Conservation (phyloP, 2,888 invertebrate species). For the Omphaloscelis lunosa region DNA sequence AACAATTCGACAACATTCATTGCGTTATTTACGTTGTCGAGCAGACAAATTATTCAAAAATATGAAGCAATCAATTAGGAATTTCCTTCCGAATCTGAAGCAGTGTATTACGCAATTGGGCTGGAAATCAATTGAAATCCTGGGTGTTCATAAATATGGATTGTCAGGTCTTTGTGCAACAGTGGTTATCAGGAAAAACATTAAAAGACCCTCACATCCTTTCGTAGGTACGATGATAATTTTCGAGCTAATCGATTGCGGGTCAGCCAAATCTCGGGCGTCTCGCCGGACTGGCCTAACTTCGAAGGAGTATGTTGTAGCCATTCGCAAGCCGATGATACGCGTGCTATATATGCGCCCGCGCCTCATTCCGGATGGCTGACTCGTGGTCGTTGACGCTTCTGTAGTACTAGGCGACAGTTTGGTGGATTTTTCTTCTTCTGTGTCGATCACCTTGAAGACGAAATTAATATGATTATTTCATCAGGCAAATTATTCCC, state of each 20-base stretch:
- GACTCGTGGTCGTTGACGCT: constrained; percentile 71
- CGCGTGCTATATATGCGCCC: constrained; percentile 90
- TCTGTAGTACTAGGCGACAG: constrained; percentile 65
- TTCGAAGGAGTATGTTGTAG: constrained; percentile 95
- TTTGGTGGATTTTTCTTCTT: constrained; percentile 77
- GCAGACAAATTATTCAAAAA: background rate
- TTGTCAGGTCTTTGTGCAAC: background rate
- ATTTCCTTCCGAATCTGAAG: background rate
- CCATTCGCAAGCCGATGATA: constrained; percentile 94
- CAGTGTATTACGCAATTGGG: background rate
- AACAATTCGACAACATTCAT: background rate
- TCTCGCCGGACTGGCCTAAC: constrained; percentile 91
- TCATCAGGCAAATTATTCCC: background rate
- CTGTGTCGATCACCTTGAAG: constrained; percentile 83
- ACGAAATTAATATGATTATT: constrained; percentile 5
- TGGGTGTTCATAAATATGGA: background rate
- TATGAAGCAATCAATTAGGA: background rate
- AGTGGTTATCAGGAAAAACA: background rate
- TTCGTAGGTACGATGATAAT: constrained; percentile 95
- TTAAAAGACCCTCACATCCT: constrained; percentile 92
- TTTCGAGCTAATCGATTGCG: constrained; percentile 91
- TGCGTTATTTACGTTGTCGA: background rate
- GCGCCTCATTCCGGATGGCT: constrained; percentile 70
- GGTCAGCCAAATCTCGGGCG: constrained; percentile 87
- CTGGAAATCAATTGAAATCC: background rate